Conservation (phyloP, 2,888 invertebrate genomes). For the Scaeva pyrastri region DNA sequence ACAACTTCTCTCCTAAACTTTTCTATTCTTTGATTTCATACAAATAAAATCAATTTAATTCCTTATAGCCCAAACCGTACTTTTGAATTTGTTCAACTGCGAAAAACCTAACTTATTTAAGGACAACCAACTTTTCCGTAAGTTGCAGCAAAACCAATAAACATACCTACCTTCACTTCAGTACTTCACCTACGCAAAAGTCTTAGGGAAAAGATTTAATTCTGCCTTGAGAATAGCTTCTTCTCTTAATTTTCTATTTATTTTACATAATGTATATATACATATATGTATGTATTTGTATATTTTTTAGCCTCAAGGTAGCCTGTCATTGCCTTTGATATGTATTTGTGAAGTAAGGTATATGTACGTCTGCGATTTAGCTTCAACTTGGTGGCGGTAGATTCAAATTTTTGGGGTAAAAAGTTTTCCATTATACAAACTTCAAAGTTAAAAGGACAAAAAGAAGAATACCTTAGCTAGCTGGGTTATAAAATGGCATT, state of each 20-base stretch:
- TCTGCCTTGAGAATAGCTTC: neutral
- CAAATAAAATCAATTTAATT: neutral
- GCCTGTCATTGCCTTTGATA: constrained; percentile 6
- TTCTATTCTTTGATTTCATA: neutral
- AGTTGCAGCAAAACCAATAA: neutral
- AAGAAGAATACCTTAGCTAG: neutral
- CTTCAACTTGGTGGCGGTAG: neutral
- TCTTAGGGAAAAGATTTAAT: neutral
- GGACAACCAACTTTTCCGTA: neutral
- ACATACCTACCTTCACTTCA: neutral
- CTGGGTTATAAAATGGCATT: constrained; percentile 17
- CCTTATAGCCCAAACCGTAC: neutral
- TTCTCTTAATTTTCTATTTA: neutral
- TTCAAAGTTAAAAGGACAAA: constrained; percentile 19
- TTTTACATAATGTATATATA: neutral
- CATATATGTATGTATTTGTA: too few relatives aligned
- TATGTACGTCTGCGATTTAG: neutral
- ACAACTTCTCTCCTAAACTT: neutral
- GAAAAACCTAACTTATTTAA: neutral
- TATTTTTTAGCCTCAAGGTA: constrained; percentile 7
- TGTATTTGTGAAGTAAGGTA: neutral
- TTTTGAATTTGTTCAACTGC: neutral
- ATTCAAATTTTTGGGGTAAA: neutral
- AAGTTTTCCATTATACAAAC: constrained; percentile 15
- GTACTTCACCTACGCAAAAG: neutral